Conservation (phyloP, 1,140 invertebrate species). For the Homarus americanus region DNA sequence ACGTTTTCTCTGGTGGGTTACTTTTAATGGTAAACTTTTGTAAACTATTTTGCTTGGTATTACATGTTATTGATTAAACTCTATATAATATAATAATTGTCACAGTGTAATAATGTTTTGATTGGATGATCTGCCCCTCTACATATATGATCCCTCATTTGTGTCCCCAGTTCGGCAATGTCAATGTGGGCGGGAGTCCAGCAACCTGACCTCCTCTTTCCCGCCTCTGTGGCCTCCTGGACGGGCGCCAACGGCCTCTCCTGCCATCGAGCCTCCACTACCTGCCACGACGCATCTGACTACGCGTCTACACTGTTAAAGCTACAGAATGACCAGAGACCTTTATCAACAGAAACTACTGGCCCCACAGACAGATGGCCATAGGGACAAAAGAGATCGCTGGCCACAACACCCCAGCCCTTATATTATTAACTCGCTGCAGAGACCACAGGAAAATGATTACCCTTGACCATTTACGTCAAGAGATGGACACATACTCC, state of each 20-base stretch:
- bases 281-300: background rate
- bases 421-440: too few species aligned
- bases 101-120: background rate
- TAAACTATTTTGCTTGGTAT: background rate
- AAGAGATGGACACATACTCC: too few species aligned
- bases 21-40: background rate
- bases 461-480: too few species aligned
- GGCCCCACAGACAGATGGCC: too few species aligned
- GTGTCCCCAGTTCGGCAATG: background rate
- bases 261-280: background rate
- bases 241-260: background rate
- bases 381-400: too few species aligned
- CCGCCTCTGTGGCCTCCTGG: background rate
- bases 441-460: too few species aligned
- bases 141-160: background rate
- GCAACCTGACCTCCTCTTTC: background rate
- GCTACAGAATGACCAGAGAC: too few species aligned
- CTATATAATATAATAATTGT: background rate
- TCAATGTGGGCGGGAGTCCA: background rate
- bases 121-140: background rate
- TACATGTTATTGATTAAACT: background rate
- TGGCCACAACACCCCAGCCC: too few species aligned
- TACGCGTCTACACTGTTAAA: background rate
- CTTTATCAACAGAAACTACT: too few species aligned
- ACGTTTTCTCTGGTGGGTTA: background rate